Evolutionary conservation across 2,113 vertebrate genomes (phyloP).

Genomic region (Megalops atlanticus): DNA sequence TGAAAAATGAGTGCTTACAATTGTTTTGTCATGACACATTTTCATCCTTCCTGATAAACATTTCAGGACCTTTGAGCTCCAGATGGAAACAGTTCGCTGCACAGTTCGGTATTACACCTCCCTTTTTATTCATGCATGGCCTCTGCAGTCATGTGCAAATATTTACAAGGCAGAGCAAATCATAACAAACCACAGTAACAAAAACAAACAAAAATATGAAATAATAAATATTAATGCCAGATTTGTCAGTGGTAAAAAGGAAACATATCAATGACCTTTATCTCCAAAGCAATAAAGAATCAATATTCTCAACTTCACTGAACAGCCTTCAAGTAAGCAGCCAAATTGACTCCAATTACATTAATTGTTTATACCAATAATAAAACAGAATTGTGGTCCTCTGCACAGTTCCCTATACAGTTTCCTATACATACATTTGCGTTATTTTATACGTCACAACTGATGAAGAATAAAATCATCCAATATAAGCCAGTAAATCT

Average conservation of each 20-base stretch:
- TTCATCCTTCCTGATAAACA: not conserved
- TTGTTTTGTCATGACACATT: not conserved
- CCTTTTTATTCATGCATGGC: not conserved
- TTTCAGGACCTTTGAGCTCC: not conserved
- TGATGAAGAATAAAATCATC: not conserved
- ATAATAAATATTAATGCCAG: not conserved
- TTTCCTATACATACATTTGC: not conserved
- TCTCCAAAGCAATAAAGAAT: not conserved
- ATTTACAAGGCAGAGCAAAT: slow-evolving; percentile 8
- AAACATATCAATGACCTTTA: not conserved
- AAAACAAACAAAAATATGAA: not conserved
- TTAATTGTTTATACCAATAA: not conserved
- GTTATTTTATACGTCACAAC: not conserved
- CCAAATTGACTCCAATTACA: not conserved
- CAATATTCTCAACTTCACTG: not conserved
- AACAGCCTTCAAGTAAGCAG: slow-evolving; percentile 1
- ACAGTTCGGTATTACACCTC: not conserved
- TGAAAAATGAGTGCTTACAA: not conserved
- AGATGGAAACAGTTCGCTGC: not conserved
- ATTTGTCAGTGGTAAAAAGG: not conserved
- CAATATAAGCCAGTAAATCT: not conserved
- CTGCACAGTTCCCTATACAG: not conserved
- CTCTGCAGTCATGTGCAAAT: not conserved
- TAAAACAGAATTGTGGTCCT: not conserved
- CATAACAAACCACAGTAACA: slow-evolving; percentile 22